A percentile compares a stretch with the other conserved stretches of the same genome.
Evolutionary conservation across 92 coral and sea anemone species (phyloP).

Genomic region (Montipora capitata): DNA sequence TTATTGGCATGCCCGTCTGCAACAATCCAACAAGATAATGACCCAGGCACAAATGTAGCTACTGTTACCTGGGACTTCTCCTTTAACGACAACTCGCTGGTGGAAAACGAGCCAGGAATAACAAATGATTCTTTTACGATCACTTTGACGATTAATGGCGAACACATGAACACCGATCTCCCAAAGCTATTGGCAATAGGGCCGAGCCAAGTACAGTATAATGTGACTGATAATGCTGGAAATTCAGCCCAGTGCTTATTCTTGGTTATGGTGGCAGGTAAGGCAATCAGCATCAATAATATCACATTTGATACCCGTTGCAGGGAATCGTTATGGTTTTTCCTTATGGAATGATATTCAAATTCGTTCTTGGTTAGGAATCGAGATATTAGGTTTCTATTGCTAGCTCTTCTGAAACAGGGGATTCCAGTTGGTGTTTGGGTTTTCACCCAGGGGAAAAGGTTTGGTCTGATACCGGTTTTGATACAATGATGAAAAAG

Average conservation of each 20-base stretch:
- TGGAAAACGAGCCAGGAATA: constrained; percentile 35
- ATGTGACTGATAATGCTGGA: constrained; percentile 8
- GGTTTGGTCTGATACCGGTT: too few species aligned
- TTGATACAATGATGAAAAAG: too few species aligned
- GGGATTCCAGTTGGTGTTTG: too few species aligned
- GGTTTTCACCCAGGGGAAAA: too few species aligned
- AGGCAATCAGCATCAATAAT: not conserved
- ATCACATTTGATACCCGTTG: too few species aligned
- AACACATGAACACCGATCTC: not conserved
- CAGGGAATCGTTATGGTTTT: too few species aligned
- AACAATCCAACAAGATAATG: not conserved
- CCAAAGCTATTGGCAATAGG: constrained; percentile 40
- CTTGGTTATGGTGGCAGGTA: constrained; percentile 1
- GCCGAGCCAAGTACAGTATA: not conserved
- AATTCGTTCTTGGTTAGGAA: too few species aligned
- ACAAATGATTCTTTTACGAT: not conserved
- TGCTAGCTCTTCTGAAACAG: too few species aligned
- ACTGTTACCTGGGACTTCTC: constrained; percentile 29
- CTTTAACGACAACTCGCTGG: constrained; percentile 38
- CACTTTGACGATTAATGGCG: constrained; percentile 15
- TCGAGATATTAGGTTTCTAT: too few species aligned
- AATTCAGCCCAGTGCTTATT: constrained; percentile 17
- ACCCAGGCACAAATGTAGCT: constrained; percentile 40
- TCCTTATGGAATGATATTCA: too few species aligned
- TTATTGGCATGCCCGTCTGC: not conserved